Conservation (phyloP, 1,140 invertebrate species). For the Ips nitidus region DNA sequence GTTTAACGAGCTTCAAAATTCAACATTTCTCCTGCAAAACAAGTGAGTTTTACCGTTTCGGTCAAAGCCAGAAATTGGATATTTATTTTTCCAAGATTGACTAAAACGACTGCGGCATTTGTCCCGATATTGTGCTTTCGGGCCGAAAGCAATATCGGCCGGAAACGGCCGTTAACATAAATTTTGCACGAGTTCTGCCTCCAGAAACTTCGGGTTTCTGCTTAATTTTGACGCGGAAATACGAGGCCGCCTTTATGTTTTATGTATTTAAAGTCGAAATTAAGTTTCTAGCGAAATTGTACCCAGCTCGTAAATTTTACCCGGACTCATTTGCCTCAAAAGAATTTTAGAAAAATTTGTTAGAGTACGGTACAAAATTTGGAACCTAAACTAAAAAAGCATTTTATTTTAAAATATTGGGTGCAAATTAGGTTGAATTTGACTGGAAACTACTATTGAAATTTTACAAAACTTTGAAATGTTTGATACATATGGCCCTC, state of each 20-base stretch:
- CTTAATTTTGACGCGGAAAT: conserved; percentile 32
- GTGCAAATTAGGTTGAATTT: too few relatives aligned
- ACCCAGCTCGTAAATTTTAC: too few relatives aligned
- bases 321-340: background rate
- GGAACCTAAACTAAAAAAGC: too few relatives aligned
- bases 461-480: too few relatives aligned
- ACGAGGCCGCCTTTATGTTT: conserved; percentile 21
- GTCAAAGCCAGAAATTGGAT: background rate
- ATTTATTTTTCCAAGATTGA: conserved; percentile 27
- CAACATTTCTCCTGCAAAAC: too few relatives aligned
- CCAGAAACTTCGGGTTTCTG: conserved; percentile 18
- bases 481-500: too few relatives aligned
- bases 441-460: too few relatives aligned
- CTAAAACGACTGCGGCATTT: conserved; percentile 25
- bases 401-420: too few relatives aligned
- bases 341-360: too few relatives aligned
- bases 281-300: conserved; percentile 14
- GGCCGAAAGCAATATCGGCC: conserved; percentile 18
- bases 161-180: conserved; percentile 34
- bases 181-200: conserved; percentile 22
- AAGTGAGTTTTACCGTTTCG: too few relatives aligned
- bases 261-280: conserved; percentile 26
- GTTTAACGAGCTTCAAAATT: too few relatives aligned
- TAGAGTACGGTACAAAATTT: too few relatives aligned
- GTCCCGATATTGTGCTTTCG: conserved; percentile 28